Evolutionary conservation across 2,888 invertebrate species (phyloP).

Genomic region (Acronicta leporina): DNA sequence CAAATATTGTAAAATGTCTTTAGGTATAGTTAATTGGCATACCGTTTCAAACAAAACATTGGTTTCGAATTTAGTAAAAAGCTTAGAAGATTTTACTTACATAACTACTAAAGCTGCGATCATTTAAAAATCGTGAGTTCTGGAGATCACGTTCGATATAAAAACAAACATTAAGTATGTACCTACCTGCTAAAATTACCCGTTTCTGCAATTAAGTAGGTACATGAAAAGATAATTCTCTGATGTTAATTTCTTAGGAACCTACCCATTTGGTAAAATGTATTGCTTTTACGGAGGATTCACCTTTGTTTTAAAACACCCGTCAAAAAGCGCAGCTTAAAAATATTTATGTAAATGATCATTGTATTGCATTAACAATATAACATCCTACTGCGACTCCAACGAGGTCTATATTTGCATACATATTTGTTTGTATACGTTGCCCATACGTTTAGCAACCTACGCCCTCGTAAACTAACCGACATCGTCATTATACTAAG

Average conservation of each 20-base stretch:
- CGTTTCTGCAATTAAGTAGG: constrained; percentile 22
- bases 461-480: constrained; percentile 64
- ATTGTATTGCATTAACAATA: constrained; percentile 59
- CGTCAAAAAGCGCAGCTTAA: constrained; percentile 32
- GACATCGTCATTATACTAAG: constrained; percentile 48
- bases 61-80: not conserved
- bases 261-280: constrained; percentile 2
- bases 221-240: constrained; percentile 20
- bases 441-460: constrained; percentile 66
- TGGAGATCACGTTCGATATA: constrained; percentile 33
- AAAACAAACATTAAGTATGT: constrained; percentile 23
- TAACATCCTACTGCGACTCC: constrained; percentile 55
- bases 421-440: constrained; percentile 61
- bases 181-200: constrained; percentile 6
- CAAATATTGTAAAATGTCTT: constrained; percentile 31
- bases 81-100: no score
- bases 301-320: constrained; percentile 9
- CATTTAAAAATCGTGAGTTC: constrained; percentile 28
- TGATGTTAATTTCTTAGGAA: constrained; percentile 12
- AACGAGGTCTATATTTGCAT: constrained; percentile 65
- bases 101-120: not conserved
- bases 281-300: not conserved
- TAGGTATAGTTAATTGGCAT: constrained; percentile 31
- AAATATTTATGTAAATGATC: constrained; percentile 59
- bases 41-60: constrained; percentile 14